Evolutionary conservation across 2,888 invertebrate genomes (phyloP).

Genomic region (Molorchus minor): DNA sequence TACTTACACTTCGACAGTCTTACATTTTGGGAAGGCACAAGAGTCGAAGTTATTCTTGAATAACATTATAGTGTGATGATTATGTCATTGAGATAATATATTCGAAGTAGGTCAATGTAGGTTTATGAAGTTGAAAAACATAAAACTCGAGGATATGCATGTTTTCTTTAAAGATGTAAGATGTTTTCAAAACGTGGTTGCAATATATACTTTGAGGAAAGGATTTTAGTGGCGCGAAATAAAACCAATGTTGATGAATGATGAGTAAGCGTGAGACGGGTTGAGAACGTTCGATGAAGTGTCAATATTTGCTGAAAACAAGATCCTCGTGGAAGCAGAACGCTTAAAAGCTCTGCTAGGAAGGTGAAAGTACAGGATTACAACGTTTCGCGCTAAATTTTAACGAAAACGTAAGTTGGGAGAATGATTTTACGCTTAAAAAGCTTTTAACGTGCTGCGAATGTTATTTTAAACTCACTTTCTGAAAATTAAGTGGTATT

Average conservation of each 20-base stretch:
- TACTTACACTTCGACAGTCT: too few species aligned
- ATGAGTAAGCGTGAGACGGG: slow-evolving; percentile 27
- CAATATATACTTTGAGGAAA: slow-evolving; percentile 1
- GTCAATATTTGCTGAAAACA: slow-evolving; percentile 58
- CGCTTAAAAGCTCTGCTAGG: slow-evolving; percentile 52
- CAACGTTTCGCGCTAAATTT: slow-evolving; percentile 48
- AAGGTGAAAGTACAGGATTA: slow-evolving; percentile 54
- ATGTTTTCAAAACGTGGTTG: background rate
- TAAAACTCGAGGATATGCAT: too few species aligned
- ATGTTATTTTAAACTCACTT: slow-evolving; percentile 44
- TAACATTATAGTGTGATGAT: too few species aligned
- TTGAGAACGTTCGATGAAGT: slow-evolving; percentile 48
- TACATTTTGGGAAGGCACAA: too few species aligned
- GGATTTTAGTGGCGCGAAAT: slow-evolving; percentile 17
- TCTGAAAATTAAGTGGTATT: slow-evolving; percentile 39
- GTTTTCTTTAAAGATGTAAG: too few species aligned
- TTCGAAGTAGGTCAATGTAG: too few species aligned
- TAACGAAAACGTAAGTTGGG: slow-evolving; percentile 46
- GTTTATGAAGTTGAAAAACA: too few species aligned
- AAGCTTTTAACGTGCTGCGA: slow-evolving; percentile 48
- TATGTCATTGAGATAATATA: too few species aligned
- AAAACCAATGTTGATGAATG: slow-evolving; percentile 25
- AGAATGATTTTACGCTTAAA: slow-evolving; percentile 52
- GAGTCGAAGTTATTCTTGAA: too few species aligned
- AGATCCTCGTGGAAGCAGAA: slow-evolving; percentile 52